Evolutionary conservation across 2,888 invertebrate species (phyloP).

Genomic region (Dasypogon diadema): DNA sequence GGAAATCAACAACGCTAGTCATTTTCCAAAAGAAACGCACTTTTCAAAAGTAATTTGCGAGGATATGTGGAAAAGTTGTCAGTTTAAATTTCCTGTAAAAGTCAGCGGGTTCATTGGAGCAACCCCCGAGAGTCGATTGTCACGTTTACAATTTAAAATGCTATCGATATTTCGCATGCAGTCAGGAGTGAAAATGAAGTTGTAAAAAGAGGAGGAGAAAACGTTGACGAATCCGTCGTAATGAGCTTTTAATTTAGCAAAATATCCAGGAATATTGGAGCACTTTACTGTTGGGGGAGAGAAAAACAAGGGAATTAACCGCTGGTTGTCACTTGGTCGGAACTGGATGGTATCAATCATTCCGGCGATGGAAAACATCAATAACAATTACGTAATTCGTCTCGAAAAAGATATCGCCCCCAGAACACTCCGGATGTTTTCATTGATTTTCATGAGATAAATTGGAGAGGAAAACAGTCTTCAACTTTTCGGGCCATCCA

Average conservation of each 20-base stretch:
- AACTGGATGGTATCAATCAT: conserved; percentile 50
- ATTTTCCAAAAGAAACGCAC: neutral
- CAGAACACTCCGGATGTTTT: conserved; percentile 34
- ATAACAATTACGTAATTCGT: conserved; percentile 53
- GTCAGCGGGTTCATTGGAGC: conserved; percentile 7
- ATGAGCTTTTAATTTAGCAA: conserved; percentile 41
- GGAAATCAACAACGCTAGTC: too few relatives aligned
- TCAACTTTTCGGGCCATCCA: conserved; percentile 44
- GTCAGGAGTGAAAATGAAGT: neutral
- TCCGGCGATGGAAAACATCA: conserved; percentile 45
- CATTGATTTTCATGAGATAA: conserved; percentile 55
- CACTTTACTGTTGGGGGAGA: neutral
- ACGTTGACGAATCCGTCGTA: neutral
- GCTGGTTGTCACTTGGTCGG: conserved; percentile 20
- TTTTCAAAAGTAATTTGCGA: conserved; percentile 29
- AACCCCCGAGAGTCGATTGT: neutral
- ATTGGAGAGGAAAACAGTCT: conserved; percentile 51
- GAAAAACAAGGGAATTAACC: conserved; percentile 12
- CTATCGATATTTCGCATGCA: neutral
- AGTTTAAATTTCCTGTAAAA: conserved; percentile 3
- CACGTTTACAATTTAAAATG: neutral
- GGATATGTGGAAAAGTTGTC: conserved; percentile 6
- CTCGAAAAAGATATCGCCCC: conserved; percentile 26
- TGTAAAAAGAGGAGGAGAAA: neutral
- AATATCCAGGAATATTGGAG: conserved; percentile 1